Percentiles rank a stretch among this genome's conserved stretches.
Evolutionary conservation across 2,113 vertebrate genomes (phyloP).

Genomic region (Mionectes macconnelli): DNA sequence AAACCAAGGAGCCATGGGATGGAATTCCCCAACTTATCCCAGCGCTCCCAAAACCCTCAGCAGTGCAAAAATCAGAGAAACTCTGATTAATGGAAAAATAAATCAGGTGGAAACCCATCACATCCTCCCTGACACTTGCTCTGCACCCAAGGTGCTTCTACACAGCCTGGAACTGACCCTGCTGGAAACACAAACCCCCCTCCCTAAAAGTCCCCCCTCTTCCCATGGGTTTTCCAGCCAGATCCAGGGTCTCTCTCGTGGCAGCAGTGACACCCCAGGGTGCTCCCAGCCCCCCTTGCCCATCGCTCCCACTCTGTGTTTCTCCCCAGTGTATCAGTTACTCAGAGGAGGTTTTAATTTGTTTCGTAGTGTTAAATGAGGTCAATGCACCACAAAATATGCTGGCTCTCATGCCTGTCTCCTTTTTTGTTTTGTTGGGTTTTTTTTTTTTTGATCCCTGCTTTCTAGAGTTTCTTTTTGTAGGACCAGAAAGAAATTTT

Average conservation of each 20-base stretch:
- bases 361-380: conserved; percentile 18
- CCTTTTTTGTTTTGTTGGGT: not conserved
- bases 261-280: not conserved
- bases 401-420: not conserved
- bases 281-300: not conserved
- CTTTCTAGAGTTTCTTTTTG: not conserved
- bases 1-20: not conserved
- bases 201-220: not conserved
- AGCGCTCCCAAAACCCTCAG: accelerated
- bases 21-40: not conserved
- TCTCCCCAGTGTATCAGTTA: not conserved
- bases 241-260: accelerated
- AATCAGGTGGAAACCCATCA: not conserved
- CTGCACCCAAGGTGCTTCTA: not conserved
- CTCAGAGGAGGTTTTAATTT: not conserved
- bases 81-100: too few relatives aligned
- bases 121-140: not conserved
- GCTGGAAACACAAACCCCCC: accelerated
- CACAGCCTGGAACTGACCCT: not conserved
- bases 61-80: not conserved
- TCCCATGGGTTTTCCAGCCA: not conserved
- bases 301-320: not conserved
- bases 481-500: not conserved
- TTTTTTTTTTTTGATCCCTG: not conserved
- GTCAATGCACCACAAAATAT: conserved; percentile 11